These are phyloP conservation scores for Drosophila affinis DNA, from an alignment of 2,888 invertebrate genomes.

Conservation along the genomic window DNA sequence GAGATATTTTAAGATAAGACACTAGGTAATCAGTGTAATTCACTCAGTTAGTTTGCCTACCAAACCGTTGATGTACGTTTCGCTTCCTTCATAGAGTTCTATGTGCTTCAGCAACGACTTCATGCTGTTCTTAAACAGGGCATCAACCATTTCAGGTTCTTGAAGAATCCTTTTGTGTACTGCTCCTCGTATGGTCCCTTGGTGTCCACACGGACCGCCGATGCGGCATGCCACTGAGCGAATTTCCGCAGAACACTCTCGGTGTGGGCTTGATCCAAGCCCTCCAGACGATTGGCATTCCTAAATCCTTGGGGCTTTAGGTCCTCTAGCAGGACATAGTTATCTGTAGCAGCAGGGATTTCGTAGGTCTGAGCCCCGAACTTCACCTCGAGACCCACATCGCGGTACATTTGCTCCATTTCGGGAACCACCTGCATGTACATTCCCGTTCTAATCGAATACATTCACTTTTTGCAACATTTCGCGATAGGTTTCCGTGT, in stretches of 20 bases:
- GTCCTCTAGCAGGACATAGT: slow-evolving; percentile 74
- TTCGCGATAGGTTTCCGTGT: slow-evolving; percentile 38
- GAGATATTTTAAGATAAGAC: background rate
- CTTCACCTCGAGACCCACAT: slow-evolving; percentile 53
- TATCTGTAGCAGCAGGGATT: slow-evolving; percentile 10
- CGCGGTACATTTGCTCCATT: slow-evolving; percentile 68
- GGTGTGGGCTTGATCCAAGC: slow-evolving; percentile 71
- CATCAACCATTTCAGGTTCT: slow-evolving; percentile 11
- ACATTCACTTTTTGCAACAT: slow-evolving; percentile 53
- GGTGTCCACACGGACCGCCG: slow-evolving; percentile 65
- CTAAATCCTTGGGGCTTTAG: slow-evolving; percentile 61
- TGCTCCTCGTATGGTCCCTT: slow-evolving; percentile 54
- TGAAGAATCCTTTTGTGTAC: slow-evolving; percentile 22
- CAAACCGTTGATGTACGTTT: slow-evolving; percentile 33
- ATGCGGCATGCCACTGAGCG: slow-evolving; percentile 81
- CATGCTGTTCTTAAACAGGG: slow-evolving; percentile 11
- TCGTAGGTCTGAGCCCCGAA: slow-evolving; percentile 59
- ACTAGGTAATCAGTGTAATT: background rate
- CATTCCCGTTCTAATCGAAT: slow-evolving; percentile 71
- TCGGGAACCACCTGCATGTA: slow-evolving; percentile 68
- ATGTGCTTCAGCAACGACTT: slow-evolving; percentile 21
- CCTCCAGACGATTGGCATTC: slow-evolving; percentile 73
- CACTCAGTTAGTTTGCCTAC: background rate
- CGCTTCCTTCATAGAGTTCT: slow-evolving; percentile 26
- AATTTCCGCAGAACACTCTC: slow-evolving; percentile 71